Evolutionary conservation across 2,113 vertebrate species (phyloP), one percentile per base, ranked within the genome.

Genomic region (Tachuris rubrigastra): DNA sequence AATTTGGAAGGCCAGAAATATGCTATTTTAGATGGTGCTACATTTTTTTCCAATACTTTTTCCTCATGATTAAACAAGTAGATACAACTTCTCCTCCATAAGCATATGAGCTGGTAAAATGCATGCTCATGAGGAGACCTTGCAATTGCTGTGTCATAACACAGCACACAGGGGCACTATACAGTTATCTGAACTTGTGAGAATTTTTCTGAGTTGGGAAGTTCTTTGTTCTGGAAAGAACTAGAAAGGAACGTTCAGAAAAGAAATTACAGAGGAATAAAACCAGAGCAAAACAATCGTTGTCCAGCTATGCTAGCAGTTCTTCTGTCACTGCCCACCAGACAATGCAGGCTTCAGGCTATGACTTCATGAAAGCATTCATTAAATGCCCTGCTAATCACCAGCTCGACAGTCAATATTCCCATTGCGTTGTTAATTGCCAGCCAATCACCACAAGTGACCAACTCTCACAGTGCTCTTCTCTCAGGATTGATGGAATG

Each of bases 271-370:
- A 88, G 39, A 84, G 30, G 19, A 63, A 79, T 42, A 80, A 87
- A 93, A 22, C 11, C 52, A 90, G 74, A 94, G 5, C 8, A 31
- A 77, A 89, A 52, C 31, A 66, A 65, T 42, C 49, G 41, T 24
- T 86, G 62, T 78, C 74, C 87, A 94, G 94, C 94, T 94, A 95
- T 86, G 79, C 77, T 66, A 95, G 96, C 94, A 98, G 96, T 93
- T 89, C 67, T 94, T 98, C 98, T 68, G 79, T 97, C 98, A 82
- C 95, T 91, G 79, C 96, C 97, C 88, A 95, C 97, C 98, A 96
- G 93, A 93, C 86, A 80, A 85, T 12, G 73, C 94, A 96, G 98
- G 98, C 68, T 98, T 95, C 78, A 90, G 98, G 96, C 97, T 91
- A 81, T 68, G 97, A 98, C 75, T 81, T 98, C 97, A 98, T 97